Conservation (phyloP, 2,797 vertebrate species). For the Tympanoctomys barrerae region DNA sequence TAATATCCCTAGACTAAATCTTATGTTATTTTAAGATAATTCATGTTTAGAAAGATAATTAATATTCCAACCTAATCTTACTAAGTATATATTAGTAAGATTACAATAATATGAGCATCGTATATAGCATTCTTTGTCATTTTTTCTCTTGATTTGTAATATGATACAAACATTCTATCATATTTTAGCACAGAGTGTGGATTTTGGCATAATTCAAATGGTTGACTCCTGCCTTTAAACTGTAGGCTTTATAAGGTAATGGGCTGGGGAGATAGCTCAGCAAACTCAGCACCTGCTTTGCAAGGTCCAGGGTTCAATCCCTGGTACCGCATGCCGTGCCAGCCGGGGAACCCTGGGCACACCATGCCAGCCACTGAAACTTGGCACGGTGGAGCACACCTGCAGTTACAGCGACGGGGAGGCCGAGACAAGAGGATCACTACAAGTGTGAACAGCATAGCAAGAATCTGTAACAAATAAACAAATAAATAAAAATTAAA, state of each 20-base stretch:
- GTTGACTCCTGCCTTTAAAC: conserved; percentile 40
- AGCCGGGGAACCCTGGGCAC: too few relatives aligned
- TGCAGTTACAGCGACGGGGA: too few relatives aligned
- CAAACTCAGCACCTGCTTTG: too few relatives aligned
- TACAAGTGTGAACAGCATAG: too few relatives aligned
- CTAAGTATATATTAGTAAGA: not conserved
- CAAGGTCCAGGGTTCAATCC: too few relatives aligned
- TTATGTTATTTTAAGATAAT: not conserved
- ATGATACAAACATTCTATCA: not conserved
- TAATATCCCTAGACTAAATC: not conserved
- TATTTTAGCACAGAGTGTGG: not conserved
- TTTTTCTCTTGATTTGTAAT: not conserved
- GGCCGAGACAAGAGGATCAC: too few relatives aligned
- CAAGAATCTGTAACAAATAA: too few relatives aligned
- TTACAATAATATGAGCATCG: not conserved
- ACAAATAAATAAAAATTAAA: too few relatives aligned
- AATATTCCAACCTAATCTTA: not conserved
- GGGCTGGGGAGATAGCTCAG: too few relatives aligned
- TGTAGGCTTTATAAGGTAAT: conserved; percentile 3
- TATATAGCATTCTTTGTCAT: not conserved
- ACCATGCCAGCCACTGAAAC: too few relatives aligned
- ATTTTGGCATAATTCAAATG: not conserved
- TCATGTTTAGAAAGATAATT: not conserved
- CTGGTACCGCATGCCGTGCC: too few relatives aligned
- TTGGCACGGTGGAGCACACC: too few relatives aligned